Evolutionary conservation across 2,888 invertebrate species (phyloP).

Genomic region (Rhyacophila evoluta): DNA sequence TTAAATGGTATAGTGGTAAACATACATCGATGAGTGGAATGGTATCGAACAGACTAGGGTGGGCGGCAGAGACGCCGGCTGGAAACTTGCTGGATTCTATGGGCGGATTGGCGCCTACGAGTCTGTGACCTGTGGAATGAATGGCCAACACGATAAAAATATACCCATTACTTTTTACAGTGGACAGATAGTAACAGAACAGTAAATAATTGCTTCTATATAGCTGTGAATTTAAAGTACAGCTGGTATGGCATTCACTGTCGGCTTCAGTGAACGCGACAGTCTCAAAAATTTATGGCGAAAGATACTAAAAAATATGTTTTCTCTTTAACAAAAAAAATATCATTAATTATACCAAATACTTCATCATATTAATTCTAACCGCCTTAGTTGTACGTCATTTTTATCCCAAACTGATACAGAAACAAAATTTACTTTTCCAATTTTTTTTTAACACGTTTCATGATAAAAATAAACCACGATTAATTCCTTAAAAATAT

Average conservation of each 20-base stretch:
- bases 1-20: background rate
- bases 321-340: too few species aligned
- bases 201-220: background rate
- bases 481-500: too few species aligned
- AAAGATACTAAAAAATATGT: constrained; percentile 43
- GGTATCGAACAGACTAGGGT: background rate
- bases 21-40: background rate
- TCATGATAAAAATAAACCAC: too few species aligned
- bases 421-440: too few species aligned
- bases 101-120: background rate
- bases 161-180: background rate
- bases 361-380: too few species aligned
- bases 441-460: too few species aligned
- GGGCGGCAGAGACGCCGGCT: constrained; percentile 8
- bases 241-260: background rate
- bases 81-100: background rate
- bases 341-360: too few species aligned
- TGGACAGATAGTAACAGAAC: background rate
- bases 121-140: constrained; percentile 16
- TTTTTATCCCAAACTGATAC: too few species aligned
- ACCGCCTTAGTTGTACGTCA: too few species aligned
- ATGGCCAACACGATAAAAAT: background rate
- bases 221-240: background rate
- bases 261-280: too few species aligned
- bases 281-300: too few species aligned